Evolutionary conservation across 2,888 invertebrate species (phyloP), one percentile per base, ranked within the genome.

Genomic region (Tenthredo scrophulariae): DNA sequence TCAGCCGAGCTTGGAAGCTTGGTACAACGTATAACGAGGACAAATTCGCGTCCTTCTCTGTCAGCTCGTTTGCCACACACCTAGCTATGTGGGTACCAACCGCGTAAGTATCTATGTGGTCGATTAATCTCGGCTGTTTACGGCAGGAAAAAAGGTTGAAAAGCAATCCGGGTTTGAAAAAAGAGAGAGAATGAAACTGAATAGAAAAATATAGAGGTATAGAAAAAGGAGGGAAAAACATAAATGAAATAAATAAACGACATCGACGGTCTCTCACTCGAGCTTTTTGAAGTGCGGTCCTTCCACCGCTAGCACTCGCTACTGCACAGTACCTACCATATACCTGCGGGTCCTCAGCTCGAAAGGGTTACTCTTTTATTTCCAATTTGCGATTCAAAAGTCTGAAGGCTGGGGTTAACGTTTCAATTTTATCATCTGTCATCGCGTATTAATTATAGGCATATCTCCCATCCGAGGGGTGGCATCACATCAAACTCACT

Each of bases 161-260:
- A 33, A 54, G 50, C 37, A n/a, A n/a, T 18, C 33, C 18, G 79
- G 33, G 18, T 46, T 33, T 18, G 33, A n/a, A 33, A 43, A 46
- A 33, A 43, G n/a, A 33, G 33, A 4, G 18, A 29, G 37, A 54
- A 79, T 37, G 33, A 58, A 79, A 58, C 79, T 79, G 79, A 33
- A 79, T n/a, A 79, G 33, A 86, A 84, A 77, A 80, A 75, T 82
- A 80, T 85, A 82, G 33, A 84, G 65, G 13, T 65, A 33, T 83
- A 67, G 62, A 46, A 37, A 40, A 29, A 84, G 77, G 43, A 77
- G 65, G 43, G 58, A 46, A 13, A 62, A 85, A 65, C 54, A 2
- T 26, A n/a, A 77, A 77, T 50, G 6, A 54, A 13, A 29, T 22
- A 77, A 29, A 74, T 74, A 74, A 77, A 77, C 29, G 40, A 29